Conservation (phyloP, 1,140 invertebrate species). For the Bactericera cockerelli region DNA sequence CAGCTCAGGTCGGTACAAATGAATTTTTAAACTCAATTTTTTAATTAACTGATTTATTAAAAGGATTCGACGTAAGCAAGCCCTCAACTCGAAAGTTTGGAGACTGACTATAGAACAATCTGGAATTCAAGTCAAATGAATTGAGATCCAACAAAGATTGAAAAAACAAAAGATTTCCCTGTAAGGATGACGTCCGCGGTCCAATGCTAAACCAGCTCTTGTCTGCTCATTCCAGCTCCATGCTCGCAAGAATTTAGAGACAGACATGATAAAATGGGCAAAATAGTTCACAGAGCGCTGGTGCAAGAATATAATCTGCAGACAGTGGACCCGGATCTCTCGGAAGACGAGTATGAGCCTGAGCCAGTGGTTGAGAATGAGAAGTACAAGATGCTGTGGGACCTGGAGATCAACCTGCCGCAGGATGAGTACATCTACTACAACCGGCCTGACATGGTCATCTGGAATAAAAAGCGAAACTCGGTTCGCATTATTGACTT, state of each 20-base stretch:
- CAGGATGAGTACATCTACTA: not conserved
- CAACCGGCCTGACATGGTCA: slow-evolving; percentile 1
- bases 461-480: not conserved
- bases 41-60: too few species aligned
- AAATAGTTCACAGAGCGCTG: slow-evolving; percentile 1
- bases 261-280: slow-evolving; percentile 1
- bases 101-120: too few species aligned
- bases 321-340: not conserved
- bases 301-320: not conserved
- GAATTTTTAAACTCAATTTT: too few species aligned
- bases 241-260: not conserved
- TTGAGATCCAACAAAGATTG: too few species aligned
- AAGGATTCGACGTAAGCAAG: too few species aligned
- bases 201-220: not conserved
- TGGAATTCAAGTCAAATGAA: too few species aligned
- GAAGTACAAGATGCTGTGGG: slow-evolving; percentile 1
- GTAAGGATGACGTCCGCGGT: too few species aligned
- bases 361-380: not conserved
- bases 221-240: slow-evolving; percentile 3
- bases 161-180: too few species aligned
- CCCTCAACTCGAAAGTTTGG: too few species aligned
- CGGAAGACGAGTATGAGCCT: not conserved
- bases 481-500: not conserved
- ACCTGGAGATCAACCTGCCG: not conserved
- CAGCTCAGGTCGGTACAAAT: too few species aligned